A percentile compares a stretch with the other conserved stretches of the same genome.
These are phyloP conservation scores for Galerucella pusilla DNA, from an alignment of 2,888 invertebrate species.

Conservation along the genomic window DNA sequence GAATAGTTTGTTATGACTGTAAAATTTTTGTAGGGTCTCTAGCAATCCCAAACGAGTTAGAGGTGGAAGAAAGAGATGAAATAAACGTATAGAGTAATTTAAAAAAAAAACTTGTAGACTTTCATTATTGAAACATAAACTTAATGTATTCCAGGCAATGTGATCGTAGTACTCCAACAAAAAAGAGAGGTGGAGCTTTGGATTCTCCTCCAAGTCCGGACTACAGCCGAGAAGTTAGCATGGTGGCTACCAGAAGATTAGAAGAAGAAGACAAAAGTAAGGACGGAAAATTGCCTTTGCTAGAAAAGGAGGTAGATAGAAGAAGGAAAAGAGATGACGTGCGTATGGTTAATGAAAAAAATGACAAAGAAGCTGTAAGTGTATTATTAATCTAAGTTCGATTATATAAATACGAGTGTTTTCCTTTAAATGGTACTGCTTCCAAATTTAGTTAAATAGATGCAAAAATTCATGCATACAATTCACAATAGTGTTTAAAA, in stretches of 20 bases:
- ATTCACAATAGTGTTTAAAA: too few species aligned
- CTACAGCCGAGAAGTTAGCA: constrained; percentile 77
- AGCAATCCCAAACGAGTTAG: too few species aligned
- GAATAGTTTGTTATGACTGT: too few species aligned
- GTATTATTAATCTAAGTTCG: background rate
- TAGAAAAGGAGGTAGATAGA: constrained; percentile 55
- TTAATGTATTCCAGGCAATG: constrained; percentile 48
- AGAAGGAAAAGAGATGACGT: constrained; percentile 63
- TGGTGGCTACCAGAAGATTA: constrained; percentile 68
- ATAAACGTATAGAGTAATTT: too few species aligned
- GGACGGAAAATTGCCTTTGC: constrained; percentile 61
- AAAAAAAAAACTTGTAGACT: background rate
- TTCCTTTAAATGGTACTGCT: background rate
- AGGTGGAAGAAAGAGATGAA: too few species aligned
- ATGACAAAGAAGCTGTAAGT: constrained; percentile 62
- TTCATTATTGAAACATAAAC: background rate
- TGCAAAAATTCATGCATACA: too few species aligned
- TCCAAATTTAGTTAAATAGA: too few species aligned
- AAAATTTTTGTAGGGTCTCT: too few species aligned
- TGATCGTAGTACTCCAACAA: constrained; percentile 66
- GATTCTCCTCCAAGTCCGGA: constrained; percentile 66
- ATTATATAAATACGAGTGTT: background rate
- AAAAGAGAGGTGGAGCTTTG: constrained; percentile 59
- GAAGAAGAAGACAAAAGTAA: constrained; percentile 69
- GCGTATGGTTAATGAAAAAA: constrained; percentile 73